Evolutionary conservation across 2,113 vertebrate species (phyloP), one percentile per base, ranked within the genome.

Genomic region (Saguinus midas): DNA sequence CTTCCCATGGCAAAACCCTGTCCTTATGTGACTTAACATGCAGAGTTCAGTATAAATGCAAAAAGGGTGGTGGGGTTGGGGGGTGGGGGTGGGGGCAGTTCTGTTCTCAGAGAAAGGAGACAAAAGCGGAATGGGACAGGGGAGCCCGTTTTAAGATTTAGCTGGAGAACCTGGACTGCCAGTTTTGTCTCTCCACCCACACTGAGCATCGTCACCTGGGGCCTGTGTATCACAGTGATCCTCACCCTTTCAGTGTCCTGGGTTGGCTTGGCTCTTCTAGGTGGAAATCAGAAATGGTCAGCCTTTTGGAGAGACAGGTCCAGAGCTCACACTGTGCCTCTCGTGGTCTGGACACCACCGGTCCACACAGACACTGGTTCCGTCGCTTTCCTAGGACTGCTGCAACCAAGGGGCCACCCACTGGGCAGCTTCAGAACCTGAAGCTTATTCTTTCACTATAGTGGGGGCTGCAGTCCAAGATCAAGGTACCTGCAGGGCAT

Each of bases 1-100:
- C 57, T 85, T 94, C 83, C 73, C 84, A 70, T 90, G 92, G 89
- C 48, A 90, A 94, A 90, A 12, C 37, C 52, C 48, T 94, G 12
- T 78, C 61, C 61, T 92, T 82, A 43, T 48, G 70, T 94, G 88
- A 90, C 79, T 92, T 96, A 70, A 52, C 66, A 89, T 35, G 11
- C 35, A 9, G 37, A n/a, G 32, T 64, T 94, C 61, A 37, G 48
- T 79, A 14, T 90, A 37, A 90, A 23, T 64, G 37, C 11, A 90
- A 57, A 87, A 43, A 45, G 61, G 5, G 61, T 64, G 27, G 61
- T 0, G 2, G 61, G 8, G 14, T 6, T 10, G 8, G 8, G 12
- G 17, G 4, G 48, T 48, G 45, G 45, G 6, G 14, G 9, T 9
- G 11, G 16, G 12, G 17, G 4, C 12, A 58, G 25, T 89, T 76